Base-by-base conservation (phyloP, 37 sponge, comb jelly and placozoan genomes). In the Aphrocallistes beatrix region DNA sequence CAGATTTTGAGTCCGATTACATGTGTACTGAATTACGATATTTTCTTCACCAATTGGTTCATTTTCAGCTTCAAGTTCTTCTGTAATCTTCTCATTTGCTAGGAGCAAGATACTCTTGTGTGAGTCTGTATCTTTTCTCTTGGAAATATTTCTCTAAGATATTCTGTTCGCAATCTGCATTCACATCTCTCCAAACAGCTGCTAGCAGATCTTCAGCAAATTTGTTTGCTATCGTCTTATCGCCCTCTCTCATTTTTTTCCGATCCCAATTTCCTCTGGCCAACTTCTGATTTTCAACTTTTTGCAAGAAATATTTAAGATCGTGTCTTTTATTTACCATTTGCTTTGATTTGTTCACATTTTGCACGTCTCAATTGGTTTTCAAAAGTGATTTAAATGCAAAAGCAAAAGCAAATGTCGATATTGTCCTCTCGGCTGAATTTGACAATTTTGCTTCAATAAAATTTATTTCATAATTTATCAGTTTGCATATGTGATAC, bases 251-350 rank as follows among this genome's bases (percentile, higher is more conserved):
- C 75, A 60, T 60, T 60, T 60, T 60, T 1, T 60, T 28, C 10
- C 75, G 75, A 60, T 60, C 75, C 75, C 75, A 60, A 3, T 60
- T 28, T 6, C 75, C 75, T 60, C 75, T 60, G 25, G n/a, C 75
- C 75, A 60, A 25, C n/a, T 60, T 60, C n/a, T 30, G 8, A 13
- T 60, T 60, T 60, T 60, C 75, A 28, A 60, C n/a, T 60, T 60
- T 60, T 60, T 60, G 75, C 75, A 60, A 60, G n/a, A 60, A 60
- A 30, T 60, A 60, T 30, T 60, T 19, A 30, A 21, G 34, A 1
- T 19, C 10, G 34, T 21, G 10, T 32, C 10, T 3, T 13, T 60
- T 60, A 8, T 60, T 60, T 6, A 6, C n/a, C n/a, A 25, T 30
- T 28, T 3, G 10, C 34, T 32, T 60, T 28, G 8, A 32, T 60